phyloP scores from a whole-genome alignment of 1,140 invertebrate genomes.

The Leucophenga varia region DNA sequence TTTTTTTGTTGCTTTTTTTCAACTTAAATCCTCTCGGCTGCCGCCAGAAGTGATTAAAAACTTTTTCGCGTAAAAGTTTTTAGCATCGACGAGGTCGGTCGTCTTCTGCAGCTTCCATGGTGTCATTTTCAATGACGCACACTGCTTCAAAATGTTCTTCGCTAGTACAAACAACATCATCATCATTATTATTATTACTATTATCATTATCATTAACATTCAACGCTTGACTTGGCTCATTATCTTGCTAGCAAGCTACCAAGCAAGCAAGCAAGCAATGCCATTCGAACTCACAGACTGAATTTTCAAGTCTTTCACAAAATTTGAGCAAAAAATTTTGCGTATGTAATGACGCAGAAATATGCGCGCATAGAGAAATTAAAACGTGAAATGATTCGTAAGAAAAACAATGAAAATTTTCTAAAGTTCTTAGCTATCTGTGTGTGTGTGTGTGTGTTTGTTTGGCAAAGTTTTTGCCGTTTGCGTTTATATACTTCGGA shows the following conservation, averaged over 20 bases:
- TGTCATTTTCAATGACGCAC: no score
- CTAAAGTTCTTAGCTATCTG: conserved; percentile 29
- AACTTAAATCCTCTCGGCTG: conserved; percentile 1
- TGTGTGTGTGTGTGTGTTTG: conserved; percentile 2
- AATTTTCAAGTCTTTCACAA: conserved; percentile 27
- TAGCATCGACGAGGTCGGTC: not conserved
- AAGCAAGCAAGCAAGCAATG: no score
- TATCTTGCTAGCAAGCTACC: no score
- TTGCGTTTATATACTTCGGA: conserved; percentile 18
- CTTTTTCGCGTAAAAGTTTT: not conserved
- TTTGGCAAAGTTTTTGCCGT: not conserved
- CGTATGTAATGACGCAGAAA: conserved; percentile 50
- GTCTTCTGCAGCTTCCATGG: no score
- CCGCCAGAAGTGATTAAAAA: not conserved
- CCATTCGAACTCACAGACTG: no score
- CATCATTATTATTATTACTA: no score
- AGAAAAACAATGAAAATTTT: conserved; percentile 49
- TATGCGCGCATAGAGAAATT: conserved; percentile 34
- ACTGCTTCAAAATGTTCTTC: no score
- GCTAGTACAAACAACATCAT: no score
- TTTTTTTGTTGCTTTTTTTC: no score
- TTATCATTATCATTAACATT: no score
- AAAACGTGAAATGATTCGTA: conserved; percentile 54
- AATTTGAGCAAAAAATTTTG: conserved; percentile 47
- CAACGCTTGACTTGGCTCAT: no score